A percentile compares a stretch with the other conserved stretches of the same genome.
phyloP scores from a whole-genome alignment of 2,113 vertebrate species.

The Rostratula benghalensis region DNA sequence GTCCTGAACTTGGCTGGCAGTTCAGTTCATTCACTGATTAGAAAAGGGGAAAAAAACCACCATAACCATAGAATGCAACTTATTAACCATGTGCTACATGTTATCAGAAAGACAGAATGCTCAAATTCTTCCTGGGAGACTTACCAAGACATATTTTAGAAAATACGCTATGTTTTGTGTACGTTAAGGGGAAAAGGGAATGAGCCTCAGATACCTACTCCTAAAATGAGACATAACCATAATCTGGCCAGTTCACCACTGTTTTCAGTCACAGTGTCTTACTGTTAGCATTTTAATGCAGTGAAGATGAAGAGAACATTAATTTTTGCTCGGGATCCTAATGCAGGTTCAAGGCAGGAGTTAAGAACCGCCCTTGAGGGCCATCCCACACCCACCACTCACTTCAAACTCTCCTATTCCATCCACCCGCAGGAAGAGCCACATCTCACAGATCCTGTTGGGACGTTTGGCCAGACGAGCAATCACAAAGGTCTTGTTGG shows the following conservation, averaged over 20 bases:
- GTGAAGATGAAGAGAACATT: not conserved
- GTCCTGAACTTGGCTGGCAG: not conserved
- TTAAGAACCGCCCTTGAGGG: not conserved
- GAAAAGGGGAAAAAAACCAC: not conserved
- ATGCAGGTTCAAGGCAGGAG: not conserved
- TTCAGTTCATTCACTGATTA: not conserved
- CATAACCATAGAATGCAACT: not conserved
- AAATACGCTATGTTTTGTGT: not conserved
- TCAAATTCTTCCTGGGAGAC: not conserved
- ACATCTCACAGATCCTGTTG: conserved; percentile 44
- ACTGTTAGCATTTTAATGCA: not conserved
- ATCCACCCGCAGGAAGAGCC: conserved; percentile 62
- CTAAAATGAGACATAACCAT: not conserved
- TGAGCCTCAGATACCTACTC: not conserved
- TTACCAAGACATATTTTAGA: not conserved
- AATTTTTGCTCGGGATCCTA: not conserved
- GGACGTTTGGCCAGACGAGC: conserved; percentile 33
- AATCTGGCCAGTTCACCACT: not conserved
- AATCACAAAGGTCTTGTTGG: conserved; percentile 44
- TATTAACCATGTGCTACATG: not conserved
- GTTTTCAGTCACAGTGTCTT: not conserved
- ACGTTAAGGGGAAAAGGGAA: not conserved
- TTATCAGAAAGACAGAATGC: not conserved
- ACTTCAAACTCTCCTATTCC: conserved; percentile 65
- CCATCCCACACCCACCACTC: not conserved